Conservation (phyloP, 2,113 vertebrate species). For the Lagenorhynchus albirostris region DNA sequence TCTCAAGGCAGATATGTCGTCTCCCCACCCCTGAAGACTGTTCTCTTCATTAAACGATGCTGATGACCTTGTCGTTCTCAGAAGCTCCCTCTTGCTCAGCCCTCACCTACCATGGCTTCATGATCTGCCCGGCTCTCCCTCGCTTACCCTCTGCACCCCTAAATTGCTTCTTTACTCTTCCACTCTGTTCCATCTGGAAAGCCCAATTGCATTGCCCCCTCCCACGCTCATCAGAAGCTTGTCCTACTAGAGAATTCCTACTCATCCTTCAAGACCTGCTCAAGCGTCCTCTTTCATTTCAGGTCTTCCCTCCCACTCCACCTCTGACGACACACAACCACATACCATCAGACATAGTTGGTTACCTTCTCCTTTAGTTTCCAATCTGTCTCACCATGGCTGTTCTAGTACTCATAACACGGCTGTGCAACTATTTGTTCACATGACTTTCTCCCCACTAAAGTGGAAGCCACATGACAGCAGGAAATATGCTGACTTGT, state of each 20-base stretch:
- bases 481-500: background rate
- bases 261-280: background rate
- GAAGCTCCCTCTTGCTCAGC: background rate
- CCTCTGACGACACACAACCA: background rate
- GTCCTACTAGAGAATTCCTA: background rate
- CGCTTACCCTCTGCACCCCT: background rate
- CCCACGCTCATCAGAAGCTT: background rate
- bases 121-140: background rate
- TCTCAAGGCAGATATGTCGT: background rate
- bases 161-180: background rate
- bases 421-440: background rate
- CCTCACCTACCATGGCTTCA: background rate
- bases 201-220: background rate
- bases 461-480: background rate
- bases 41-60: background rate
- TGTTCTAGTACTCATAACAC: rapidly evolving
- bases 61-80: background rate
- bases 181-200: background rate
- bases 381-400: rapidly evolving
- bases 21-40: background rate
- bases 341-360: rapidly evolving
- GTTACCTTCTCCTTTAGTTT: background rate
- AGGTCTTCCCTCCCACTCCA: background rate
- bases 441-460: background rate
- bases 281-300: background rate